Percentiles rank a stretch among this genome's conserved stretches.
These are phyloP conservation scores for Phasia obesa DNA, from an alignment of 2,888 invertebrate species.

Conservation along the genomic window DNA sequence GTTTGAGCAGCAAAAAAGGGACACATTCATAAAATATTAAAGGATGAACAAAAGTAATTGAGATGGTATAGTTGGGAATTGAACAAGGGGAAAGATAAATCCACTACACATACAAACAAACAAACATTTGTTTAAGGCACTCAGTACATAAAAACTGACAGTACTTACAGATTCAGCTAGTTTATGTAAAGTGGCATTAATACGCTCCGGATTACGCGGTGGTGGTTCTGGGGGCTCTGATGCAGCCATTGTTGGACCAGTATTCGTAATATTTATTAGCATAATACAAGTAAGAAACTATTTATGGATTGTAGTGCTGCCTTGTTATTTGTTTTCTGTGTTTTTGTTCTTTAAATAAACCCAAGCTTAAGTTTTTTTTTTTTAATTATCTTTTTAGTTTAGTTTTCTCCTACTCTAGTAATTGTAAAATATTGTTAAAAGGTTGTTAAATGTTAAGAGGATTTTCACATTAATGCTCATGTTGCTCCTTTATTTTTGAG, in stretches of 20 bases:
- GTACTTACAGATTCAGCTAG: conserved; percentile 82
- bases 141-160: conserved; percentile 25
- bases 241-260: conserved; percentile 82
- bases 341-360: conserved; percentile 3
- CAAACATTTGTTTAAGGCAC: conserved; percentile 3
- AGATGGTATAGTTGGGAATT: neutral
- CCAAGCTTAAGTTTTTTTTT: conserved; percentile 11
- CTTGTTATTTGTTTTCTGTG: neutral
- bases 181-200: conserved; percentile 82
- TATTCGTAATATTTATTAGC: conserved; percentile 82
- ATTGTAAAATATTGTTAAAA: conserved; percentile 47
- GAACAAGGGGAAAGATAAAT: too few species aligned
- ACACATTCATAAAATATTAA: conserved; percentile 16
- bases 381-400: conserved; percentile 20
- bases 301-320: conserved; percentile 20
- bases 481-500: conserved; percentile 27
- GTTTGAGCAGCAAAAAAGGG: conserved; percentile 1
- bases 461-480: conserved; percentile 55
- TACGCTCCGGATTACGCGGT: conserved; percentile 83
- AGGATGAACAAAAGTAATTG: conserved; percentile 22
- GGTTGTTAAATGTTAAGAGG: conserved; percentile 47
- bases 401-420: conserved; percentile 27
- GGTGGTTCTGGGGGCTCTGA: conserved; percentile 83
- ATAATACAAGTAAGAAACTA: conserved; percentile 74
- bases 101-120: conserved; percentile 69